Base-by-base conservation (phyloP, 2,797 vertebrate species). In the Protonibea diacanthus region DNA sequence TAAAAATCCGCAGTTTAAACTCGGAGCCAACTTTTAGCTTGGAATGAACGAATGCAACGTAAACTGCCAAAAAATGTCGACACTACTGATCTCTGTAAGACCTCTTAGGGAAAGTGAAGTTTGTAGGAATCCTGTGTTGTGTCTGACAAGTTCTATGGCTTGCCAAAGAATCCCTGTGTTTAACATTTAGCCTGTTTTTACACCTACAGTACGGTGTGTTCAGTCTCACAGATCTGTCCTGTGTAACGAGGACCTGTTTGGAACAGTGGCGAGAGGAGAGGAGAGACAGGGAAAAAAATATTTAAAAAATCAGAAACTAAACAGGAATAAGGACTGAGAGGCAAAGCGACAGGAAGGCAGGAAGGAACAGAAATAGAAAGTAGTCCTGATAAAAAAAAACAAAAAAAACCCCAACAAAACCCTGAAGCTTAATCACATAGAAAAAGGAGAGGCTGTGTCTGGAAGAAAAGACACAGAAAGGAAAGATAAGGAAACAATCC, bases 211-310 rank as follows among this genome's bases (percentile, higher is more conserved):
- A 29, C 10, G 40, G 74, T 68, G 80, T 60, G 20, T 78, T 86
- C 64, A 84, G 80, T 76, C 78, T 83, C 66, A 76, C 71, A 72
- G 68, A 78, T 82, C 69, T 76, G 80, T 78, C 77, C 75, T 82
- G 77, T 8, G n/a, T 68, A 74, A 83, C 44, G 48, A 65, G 60
- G 75, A 85, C 75, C 70, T 5, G 33, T 63, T 62, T 14, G 67
- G 51, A 84, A 80, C 66, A 73, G 69, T 84, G 60, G 62, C 67
- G 82, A 61, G 76, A 79, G 59, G 53, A 74, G 59, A 80, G 77
- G 53, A 52, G 74, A 38, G 33, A 38, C 27, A 58, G 17, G 3
- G 11, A 18, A 27, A 25, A 63, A 11, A 48, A 44, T 29, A 6
- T 29, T 29, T 6, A 63, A 57, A 51, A 27, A 69, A 57, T 45